phyloP scores from a whole-genome alignment of 2,113 vertebrate species.

The Anas platyrhynchos region DNA sequence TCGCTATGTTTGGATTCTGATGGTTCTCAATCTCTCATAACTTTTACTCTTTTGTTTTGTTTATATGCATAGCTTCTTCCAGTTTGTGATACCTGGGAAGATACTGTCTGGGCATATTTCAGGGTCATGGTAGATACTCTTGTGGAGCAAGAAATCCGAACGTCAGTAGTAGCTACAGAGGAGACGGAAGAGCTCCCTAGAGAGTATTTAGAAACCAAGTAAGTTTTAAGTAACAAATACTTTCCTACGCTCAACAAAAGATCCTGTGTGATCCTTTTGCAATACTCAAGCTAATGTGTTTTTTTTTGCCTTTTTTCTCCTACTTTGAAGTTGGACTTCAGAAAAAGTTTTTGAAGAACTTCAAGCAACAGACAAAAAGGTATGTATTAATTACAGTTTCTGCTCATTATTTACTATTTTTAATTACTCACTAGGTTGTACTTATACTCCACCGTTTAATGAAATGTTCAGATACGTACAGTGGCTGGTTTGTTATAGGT shows the following conservation, averaged over 20 bases:
- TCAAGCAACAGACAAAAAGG: slow-evolving; percentile 93
- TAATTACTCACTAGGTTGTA: not conserved
- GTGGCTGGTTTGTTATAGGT: not conserved
- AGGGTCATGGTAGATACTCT: slow-evolving; percentile 95
- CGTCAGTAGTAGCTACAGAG: slow-evolving; percentile 84
- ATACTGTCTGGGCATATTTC: slow-evolving; percentile 95
- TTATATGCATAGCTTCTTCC: slow-evolving; percentile 83
- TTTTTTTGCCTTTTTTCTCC: not conserved
- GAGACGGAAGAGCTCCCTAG: slow-evolving; percentile 89
- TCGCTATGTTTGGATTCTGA: not conserved
- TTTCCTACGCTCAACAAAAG: not conserved
- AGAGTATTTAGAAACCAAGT: slow-evolving; percentile 94
- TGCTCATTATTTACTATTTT: not conserved
- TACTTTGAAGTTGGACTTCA: slow-evolving; percentile 89
- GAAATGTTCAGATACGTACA: not conserved
- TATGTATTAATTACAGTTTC: slow-evolving; percentile 40
- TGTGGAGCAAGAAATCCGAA: slow-evolving; percentile 93
- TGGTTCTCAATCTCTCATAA: not conserved
- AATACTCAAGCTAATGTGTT: not conserved
- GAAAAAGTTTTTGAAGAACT: slow-evolving; percentile 98
- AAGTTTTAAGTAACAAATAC: slow-evolving; percentile 50
- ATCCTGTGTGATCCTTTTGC: not conserved
- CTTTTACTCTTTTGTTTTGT: not conserved
- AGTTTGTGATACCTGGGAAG: slow-evolving; percentile 96
- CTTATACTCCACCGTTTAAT: not conserved